Evolutionary conservation across 2,113 vertebrate species (phyloP).

Genomic region (Drymodes brunneopygia): DNA sequence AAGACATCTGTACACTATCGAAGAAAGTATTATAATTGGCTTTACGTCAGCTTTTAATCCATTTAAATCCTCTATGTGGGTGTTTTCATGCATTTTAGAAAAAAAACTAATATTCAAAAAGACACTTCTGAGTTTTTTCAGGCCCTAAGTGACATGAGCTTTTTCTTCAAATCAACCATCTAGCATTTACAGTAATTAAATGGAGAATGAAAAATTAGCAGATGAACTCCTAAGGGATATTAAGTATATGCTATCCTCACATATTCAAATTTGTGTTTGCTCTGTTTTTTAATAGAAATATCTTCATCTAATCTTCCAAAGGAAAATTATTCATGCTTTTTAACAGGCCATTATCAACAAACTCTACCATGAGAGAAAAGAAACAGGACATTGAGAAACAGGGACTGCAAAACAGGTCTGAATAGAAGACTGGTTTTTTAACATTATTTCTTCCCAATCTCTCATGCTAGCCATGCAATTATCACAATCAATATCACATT

Average conservation of each 20-base stretch:
- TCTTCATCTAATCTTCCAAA: neutral
- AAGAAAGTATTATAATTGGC: neutral
- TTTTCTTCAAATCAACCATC: neutral
- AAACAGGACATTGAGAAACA: neutral
- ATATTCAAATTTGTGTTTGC: neutral
- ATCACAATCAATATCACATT: neutral
- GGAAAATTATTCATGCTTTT: neutral
- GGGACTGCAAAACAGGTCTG: neutral
- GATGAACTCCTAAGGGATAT: neutral
- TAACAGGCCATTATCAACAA: neutral
- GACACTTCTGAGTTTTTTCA: neutral
- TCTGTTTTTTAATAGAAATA: neutral
- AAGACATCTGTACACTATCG: neutral
- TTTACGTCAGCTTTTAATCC: neutral
- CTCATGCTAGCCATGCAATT: slow-evolving; percentile 24
- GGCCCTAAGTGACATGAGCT: neutral
- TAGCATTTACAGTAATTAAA: neutral
- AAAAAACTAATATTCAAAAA: neutral
- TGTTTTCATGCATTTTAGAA: neutral
- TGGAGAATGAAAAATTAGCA: neutral
- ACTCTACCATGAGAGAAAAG: neutral
- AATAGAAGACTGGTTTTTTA: neutral
- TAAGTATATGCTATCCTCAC: neutral
- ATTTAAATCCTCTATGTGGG: neutral
- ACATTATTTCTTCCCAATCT: neutral